Percentiles rank a stretch among this genome's conserved stretches.
These are phyloP conservation scores for Ophthalmolycus amberensis DNA, from an alignment of 2,113 vertebrate genomes.

Conservation along the genomic window DNA sequence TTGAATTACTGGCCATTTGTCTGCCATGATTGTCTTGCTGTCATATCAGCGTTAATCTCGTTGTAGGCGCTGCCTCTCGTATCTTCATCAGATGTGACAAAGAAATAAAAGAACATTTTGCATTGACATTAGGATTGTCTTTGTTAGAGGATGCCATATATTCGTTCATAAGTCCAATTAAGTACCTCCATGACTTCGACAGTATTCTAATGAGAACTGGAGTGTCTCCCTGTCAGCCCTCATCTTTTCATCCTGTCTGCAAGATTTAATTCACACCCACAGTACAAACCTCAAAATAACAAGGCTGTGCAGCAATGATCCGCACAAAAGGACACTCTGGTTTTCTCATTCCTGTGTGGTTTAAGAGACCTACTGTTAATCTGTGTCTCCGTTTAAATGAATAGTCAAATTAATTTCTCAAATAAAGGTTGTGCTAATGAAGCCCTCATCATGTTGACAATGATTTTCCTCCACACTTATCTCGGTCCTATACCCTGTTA, in stretches of 20 bases:
- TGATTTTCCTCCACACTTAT: background rate
- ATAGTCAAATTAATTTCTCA: background rate
- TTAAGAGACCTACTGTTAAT: background rate
- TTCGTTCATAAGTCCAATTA: background rate
- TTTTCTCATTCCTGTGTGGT: constrained; percentile 9
- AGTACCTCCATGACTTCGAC: background rate
- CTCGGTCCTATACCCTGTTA: background rate
- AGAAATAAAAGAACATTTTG: constrained; percentile 21
- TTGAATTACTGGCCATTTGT: constrained; percentile 82
- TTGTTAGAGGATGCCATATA: background rate
- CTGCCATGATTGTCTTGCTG: constrained; percentile 77
- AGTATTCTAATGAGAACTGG: constrained; percentile 16
- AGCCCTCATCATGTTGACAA: background rate
- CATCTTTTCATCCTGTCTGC: constrained; percentile 23
- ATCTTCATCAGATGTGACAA: constrained; percentile 42
- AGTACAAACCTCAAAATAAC: constrained; percentile 23
- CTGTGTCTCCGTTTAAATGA: background rate
- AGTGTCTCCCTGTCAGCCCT: background rate
- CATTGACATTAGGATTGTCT: constrained; percentile 15
- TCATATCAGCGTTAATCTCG: constrained; percentile 73
- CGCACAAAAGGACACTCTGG: background rate
- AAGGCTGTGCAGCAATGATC: constrained; percentile 10
- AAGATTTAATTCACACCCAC: constrained; percentile 33
- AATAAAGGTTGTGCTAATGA: background rate
- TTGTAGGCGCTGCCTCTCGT: constrained; percentile 48